These are phyloP conservation scores for Motacilla tschutschensis DNA, from an alignment of 2,113 vertebrate genomes.

Conservation along the genomic window DNA sequence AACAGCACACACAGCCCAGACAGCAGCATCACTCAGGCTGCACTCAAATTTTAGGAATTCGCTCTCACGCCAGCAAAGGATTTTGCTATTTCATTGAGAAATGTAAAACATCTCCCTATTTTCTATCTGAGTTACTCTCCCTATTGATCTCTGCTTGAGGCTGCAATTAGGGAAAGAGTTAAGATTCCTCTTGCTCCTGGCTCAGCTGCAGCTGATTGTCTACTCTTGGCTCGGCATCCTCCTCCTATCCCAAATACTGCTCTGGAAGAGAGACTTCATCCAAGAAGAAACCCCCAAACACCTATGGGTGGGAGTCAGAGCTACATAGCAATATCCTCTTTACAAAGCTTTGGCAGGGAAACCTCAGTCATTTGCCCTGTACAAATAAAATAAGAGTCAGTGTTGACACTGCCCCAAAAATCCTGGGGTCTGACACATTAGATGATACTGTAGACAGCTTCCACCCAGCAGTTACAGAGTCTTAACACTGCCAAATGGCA, in stretches of 20 bases:
- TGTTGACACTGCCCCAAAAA: slow-evolving; percentile 63
- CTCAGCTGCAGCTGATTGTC: slow-evolving; percentile 39
- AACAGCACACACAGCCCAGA: not conserved
- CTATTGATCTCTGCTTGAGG: slow-evolving; percentile 27
- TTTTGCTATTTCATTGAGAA: slow-evolving; percentile 56
- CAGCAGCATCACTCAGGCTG: not conserved
- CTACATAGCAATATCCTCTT: slow-evolving; percentile 63
- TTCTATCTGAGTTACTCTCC: slow-evolving; percentile 30
- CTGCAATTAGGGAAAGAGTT: slow-evolving; percentile 54
- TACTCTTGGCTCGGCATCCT: slow-evolving; percentile 1
- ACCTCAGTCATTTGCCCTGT: slow-evolving; percentile 44
- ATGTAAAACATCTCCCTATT: slow-evolving; percentile 42
- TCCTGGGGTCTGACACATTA: slow-evolving; percentile 66
- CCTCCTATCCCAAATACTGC: slow-evolving; percentile 19
- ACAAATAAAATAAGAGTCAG: slow-evolving; percentile 62
- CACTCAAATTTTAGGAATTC: slow-evolving; percentile 18
- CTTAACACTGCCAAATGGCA: slow-evolving; percentile 39
- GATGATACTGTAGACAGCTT: slow-evolving; percentile 61
- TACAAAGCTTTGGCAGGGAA: slow-evolving; percentile 63
- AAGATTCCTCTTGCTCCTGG: slow-evolving; percentile 32
- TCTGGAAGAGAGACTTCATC: slow-evolving; percentile 12
- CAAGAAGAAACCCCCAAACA: slow-evolving; percentile 68
- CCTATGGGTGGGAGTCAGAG: slow-evolving; percentile 59
- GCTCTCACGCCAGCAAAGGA: not conserved
- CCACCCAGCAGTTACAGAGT: slow-evolving; percentile 46